A percentile compares a stretch with the other conserved stretches of the same genome.
These are phyloP conservation scores for Cyanistes caeruleus DNA, from an alignment of 2,113 vertebrate genomes.

Conservation along the genomic window DNA sequence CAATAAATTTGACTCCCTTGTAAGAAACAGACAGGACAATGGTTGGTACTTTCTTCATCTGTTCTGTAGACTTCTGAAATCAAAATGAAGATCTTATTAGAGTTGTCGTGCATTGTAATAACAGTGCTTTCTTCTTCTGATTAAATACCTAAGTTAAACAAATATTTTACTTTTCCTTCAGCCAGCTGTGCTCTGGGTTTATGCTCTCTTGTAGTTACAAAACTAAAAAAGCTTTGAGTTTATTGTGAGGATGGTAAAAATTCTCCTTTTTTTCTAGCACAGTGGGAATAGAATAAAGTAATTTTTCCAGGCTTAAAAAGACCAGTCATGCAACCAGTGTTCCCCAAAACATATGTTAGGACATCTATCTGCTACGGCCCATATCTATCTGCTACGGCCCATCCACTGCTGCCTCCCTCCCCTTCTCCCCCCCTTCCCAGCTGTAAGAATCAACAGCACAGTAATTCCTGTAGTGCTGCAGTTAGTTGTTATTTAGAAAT, in stretches of 20 bases:
- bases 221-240: not conserved
- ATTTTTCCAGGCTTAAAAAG: not conserved
- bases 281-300: not conserved
- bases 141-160: constrained; percentile 35
- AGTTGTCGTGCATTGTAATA: constrained; percentile 1
- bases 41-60: constrained; percentile 99
- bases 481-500: not conserved
- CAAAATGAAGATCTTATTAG: constrained; percentile 66
- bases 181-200: not conserved
- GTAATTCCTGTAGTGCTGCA: not conserved
- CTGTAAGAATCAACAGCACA: not conserved
- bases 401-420: not conserved
- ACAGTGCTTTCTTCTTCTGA: not conserved
- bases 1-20: constrained; percentile 99
- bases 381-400: no score
- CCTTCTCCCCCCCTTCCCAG: not conserved
- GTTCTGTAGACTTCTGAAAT: constrained; percentile 96
- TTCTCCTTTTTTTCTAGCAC: not conserved
- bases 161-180: constrained; percentile 18
- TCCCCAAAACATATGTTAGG: not conserved
- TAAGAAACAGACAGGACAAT: constrained; percentile 98
- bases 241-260: not conserved
- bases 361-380: not conserved
- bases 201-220: not conserved
- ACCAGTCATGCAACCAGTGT: not conserved